Conservation (phyloP, 2,888 invertebrate species). For the Entomobrya proxima region DNA sequence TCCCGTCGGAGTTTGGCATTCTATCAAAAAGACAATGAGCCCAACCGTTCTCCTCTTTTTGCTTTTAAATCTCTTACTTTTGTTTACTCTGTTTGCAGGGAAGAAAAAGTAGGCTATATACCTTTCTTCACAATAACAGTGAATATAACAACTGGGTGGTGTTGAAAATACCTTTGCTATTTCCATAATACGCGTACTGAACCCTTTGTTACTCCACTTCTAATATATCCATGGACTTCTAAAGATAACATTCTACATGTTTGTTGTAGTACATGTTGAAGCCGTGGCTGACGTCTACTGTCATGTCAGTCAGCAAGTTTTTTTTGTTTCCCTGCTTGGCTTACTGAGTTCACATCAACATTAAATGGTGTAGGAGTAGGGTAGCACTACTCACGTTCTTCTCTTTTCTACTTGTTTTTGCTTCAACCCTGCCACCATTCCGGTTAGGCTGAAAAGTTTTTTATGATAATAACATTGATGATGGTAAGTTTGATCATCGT, state of each 20-base stretch:
- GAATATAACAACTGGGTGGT: slow-evolving; percentile 2
- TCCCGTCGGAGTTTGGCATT: slow-evolving; percentile 55
- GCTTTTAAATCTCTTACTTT: slow-evolving; percentile 60
- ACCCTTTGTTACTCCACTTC: not conserved
- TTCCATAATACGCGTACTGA: not conserved
- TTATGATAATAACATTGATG: slow-evolving; percentile 47
- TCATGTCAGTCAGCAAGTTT: slow-evolving; percentile 47
- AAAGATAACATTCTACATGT: not conserved
- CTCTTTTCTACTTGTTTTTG: not conserved
- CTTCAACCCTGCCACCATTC: not conserved
- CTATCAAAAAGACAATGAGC: slow-evolving; percentile 62
- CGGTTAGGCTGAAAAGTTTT: slow-evolving; percentile 28
- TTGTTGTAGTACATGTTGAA: slow-evolving; percentile 17
- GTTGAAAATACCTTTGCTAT: slow-evolving; percentile 37
- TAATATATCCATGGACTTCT: not conserved
- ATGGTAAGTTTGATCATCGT: slow-evolving; percentile 48
- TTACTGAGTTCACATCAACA: slow-evolving; percentile 24
- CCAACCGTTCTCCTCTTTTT: slow-evolving; percentile 55
- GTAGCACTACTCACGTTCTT: not conserved
- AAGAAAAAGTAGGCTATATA: slow-evolving; percentile 36
- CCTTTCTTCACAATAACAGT: slow-evolving; percentile 35
- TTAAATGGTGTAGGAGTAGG: not conserved
- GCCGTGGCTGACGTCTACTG: slow-evolving; percentile 22
- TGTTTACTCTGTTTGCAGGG: slow-evolving; percentile 57
- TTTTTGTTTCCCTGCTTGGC: slow-evolving; percentile 10